A percentile compares a stretch with the other conserved stretches of the same genome.
Evolutionary conservation across 2,888 invertebrate genomes (phyloP).

Genomic region (Colostygia pectinataria): DNA sequence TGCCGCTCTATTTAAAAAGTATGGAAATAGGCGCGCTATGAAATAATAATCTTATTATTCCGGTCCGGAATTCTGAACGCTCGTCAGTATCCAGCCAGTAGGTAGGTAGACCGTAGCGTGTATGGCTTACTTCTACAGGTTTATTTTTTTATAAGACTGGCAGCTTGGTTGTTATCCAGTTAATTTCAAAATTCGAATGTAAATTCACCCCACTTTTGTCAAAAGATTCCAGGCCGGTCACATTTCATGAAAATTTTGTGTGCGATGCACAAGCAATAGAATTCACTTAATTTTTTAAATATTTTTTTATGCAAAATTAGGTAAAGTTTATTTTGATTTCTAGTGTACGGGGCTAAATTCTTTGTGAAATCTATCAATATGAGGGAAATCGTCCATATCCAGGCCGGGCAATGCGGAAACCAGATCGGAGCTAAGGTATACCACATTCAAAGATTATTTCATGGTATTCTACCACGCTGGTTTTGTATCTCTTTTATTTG

Average conservation of each 20-base stretch:
- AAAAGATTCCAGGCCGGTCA: constrained; percentile 46
- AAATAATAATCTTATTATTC: no score
- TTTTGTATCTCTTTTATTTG: no score
- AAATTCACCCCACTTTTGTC: constrained; percentile 32
- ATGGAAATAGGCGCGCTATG: no score
- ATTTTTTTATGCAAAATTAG: constrained; percentile 52
- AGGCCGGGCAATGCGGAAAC: constrained; percentile 82
- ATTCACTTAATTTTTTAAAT: constrained; percentile 41
- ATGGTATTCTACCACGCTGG: no score
- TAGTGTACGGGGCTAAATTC: constrained; percentile 54
- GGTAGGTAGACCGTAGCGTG: no score
- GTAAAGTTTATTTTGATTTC: constrained; percentile 47
- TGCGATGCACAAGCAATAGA: constrained; percentile 52
- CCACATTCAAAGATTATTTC: no score
- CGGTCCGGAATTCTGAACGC: no score
- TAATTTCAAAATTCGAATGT: constrained; percentile 27
- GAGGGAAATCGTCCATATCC: constrained; percentile 92
- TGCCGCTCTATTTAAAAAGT: no score
- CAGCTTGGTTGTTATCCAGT: constrained; percentile 4
- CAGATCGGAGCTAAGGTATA: constrained; percentile 91
- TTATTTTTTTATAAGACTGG: constrained; percentile 23
- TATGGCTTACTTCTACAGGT: no score
- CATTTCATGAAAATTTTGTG: constrained; percentile 54
- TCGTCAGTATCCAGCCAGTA: no score
- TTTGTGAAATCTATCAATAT: constrained; percentile 72